phyloP scores from a whole-genome alignment of 2,888 invertebrate species.

The Luperina testacea region DNA sequence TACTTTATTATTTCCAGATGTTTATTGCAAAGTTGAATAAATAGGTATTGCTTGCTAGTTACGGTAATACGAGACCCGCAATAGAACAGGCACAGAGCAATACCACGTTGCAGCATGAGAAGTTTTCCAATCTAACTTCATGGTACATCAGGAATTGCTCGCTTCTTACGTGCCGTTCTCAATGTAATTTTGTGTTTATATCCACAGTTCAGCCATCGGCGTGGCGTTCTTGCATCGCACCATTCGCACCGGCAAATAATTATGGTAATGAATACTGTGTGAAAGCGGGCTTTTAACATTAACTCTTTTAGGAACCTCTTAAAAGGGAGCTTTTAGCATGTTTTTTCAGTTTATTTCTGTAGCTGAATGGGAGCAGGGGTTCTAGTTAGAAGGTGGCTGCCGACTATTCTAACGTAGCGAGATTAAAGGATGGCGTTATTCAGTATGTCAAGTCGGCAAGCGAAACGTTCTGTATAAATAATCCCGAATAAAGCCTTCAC shows the following conservation, averaged over 20 bases:
- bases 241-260: conserved; percentile 54
- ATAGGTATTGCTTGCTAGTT: conserved; percentile 60
- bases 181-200: conserved; percentile 76
- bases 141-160: conserved; percentile 80
- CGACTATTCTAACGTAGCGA: conserved; percentile 70
- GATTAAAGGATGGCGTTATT: conserved; percentile 82
- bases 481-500: conserved; percentile 86
- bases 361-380: conserved; percentile 53
- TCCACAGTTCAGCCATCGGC: conserved; percentile 53
- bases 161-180: conserved; percentile 77
- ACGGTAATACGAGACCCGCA: conserved; percentile 73
- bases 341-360: conserved; percentile 61
- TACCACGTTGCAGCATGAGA: conserved; percentile 78
- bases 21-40: conserved; percentile 51
- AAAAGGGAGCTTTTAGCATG: conserved; percentile 62
- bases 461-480: conserved; percentile 87
- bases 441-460: conserved; percentile 79
- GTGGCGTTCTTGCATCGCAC: conserved; percentile 57
- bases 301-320: conserved; percentile 64
- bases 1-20: not conserved
- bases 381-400: conserved; percentile 70
- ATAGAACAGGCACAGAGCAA: conserved; percentile 75
- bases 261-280: conserved; percentile 66
- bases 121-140: conserved; percentile 88
- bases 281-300: conserved; percentile 62